Conservation (phyloP, 2,113 vertebrate genomes). For the Protobothrops flavoviridis region DNA sequence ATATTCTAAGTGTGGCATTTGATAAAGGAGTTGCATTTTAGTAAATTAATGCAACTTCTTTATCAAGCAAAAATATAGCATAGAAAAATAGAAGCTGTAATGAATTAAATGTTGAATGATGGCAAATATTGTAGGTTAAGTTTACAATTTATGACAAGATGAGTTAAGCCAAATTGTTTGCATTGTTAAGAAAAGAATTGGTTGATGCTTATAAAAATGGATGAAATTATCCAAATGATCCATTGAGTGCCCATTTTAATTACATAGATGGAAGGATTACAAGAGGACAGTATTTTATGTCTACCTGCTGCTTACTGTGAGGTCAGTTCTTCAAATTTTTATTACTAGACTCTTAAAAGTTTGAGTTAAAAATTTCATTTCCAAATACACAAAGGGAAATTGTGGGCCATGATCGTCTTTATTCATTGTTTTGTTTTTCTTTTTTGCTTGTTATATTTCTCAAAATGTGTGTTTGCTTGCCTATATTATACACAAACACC, state of each 20-base stretch:
- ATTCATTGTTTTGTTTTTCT: slow-evolving; percentile 76
- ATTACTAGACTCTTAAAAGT: slow-evolving; percentile 89
- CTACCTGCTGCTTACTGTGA: slow-evolving; percentile 98
- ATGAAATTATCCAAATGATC: slow-evolving; percentile 93
- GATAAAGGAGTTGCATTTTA: slow-evolving; percentile 60
- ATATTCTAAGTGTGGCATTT: slow-evolving; percentile 56
- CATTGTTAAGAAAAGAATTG: slow-evolving; percentile 85
- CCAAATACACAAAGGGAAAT: slow-evolving; percentile 81
- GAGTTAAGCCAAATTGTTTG: slow-evolving; percentile 81
- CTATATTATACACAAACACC: slow-evolving; percentile 32
- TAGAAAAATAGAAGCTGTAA: slow-evolving; percentile 61
- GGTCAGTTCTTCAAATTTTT: slow-evolving; percentile 99
- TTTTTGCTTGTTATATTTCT: slow-evolving; percentile 66
- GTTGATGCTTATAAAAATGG: slow-evolving; percentile 92
- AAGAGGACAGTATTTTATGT: slow-evolving; percentile 99
- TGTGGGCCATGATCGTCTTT: slow-evolving; percentile 81
- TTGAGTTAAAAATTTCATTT: slow-evolving; percentile 84
- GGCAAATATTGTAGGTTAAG: slow-evolving; percentile 73
- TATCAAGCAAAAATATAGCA: slow-evolving; percentile 36
- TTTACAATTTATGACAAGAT: slow-evolving; percentile 78
- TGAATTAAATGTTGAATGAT: slow-evolving; percentile 70
- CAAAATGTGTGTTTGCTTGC: slow-evolving; percentile 57
- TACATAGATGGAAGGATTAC: slow-evolving; percentile 99
- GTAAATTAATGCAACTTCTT: slow-evolving; percentile 60
- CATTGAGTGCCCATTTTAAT: slow-evolving; percentile 99